Percentiles rank a stretch among this genome's conserved stretches.
phyloP scores from a whole-genome alignment of 53 echinoderm and acorn worm genomes.

The Temnopleurus reevesii region DNA sequence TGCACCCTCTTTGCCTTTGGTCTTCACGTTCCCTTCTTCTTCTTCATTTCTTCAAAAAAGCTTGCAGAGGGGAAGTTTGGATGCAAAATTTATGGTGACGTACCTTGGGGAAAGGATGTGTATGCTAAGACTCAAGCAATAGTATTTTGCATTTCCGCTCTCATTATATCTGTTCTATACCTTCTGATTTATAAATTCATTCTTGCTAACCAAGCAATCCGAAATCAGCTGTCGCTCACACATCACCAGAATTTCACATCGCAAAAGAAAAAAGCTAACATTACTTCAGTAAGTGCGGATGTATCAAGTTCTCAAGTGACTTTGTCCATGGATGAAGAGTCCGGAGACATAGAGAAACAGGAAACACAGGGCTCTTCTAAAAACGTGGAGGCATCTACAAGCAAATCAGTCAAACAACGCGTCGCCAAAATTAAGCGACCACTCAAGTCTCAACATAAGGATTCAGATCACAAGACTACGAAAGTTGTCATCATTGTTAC shows the following conservation, averaged over 20 bases:
- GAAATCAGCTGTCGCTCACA: background rate
- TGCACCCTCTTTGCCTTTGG: background rate
- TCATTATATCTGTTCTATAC: background rate
- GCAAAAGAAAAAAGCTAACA: background rate
- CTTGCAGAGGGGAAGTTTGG: background rate
- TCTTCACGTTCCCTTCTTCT: constrained; percentile 33
- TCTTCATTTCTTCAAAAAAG: background rate
- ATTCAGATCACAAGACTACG: constrained; percentile 35
- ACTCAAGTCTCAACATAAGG: background rate
- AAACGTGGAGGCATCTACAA: background rate
- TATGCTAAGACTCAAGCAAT: background rate
- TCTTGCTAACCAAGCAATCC: background rate
- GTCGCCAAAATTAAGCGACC: background rate
- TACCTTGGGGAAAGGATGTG: background rate
- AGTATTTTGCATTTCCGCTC: background rate
- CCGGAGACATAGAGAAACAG: background rate
- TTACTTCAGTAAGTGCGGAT: background rate
- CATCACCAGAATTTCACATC: background rate
- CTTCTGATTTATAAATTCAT: constrained; percentile 13
- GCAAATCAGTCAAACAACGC: background rate
- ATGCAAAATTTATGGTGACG: constrained; percentile 9
- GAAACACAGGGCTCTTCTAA: background rate
- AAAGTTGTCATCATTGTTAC: constrained; percentile 25
- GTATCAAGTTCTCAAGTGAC: background rate
- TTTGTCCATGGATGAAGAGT: too few relatives aligned